Percentiles rank a stretch among this genome's conserved stretches.
Evolutionary conservation across 2,888 invertebrate genomes (phyloP).

Genomic region (Sphecodes monilicornis): DNA sequence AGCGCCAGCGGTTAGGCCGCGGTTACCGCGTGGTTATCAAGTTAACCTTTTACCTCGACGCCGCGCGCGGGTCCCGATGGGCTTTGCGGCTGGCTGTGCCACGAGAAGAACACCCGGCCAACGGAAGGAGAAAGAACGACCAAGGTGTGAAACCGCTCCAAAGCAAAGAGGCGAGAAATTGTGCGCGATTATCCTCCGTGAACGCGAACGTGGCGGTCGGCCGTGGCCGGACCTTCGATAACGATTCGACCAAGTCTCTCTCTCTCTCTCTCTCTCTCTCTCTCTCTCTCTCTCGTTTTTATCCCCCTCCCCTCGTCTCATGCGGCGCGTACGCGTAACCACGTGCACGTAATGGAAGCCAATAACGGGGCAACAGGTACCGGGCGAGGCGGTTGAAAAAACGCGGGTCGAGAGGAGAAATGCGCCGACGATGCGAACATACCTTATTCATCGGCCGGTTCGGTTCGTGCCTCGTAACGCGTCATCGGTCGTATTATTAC

Average conservation of each 20-base stretch:
- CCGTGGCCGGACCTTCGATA: conserved; percentile 72
- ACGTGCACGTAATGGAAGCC: conserved; percentile 50
- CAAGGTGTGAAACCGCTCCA: conserved; percentile 84
- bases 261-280: background rate
- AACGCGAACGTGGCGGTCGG: conserved; percentile 69
- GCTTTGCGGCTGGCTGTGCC: conserved; percentile 63
- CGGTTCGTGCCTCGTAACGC: conserved; percentile 72
- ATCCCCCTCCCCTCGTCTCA: background rate
- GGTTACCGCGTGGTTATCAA: conserved; percentile 83
- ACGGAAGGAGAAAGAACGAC: conserved; percentile 54
- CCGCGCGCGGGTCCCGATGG: conserved; percentile 65
- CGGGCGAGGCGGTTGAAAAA: conserved; percentile 36
- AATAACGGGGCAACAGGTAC: conserved; percentile 65
- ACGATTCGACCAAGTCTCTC: conserved; percentile 76
- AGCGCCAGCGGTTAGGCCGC: conserved; percentile 72
- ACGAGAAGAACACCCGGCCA: conserved; percentile 24
- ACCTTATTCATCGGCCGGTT: conserved; percentile 66
- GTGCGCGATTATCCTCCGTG: conserved; percentile 82
- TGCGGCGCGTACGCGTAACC: conserved; percentile 35
- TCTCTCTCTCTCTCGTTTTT: background rate
- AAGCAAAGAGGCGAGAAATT: conserved; percentile 84
- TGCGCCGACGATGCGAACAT: conserved; percentile 39
- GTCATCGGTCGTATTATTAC: conserved; percentile 70
- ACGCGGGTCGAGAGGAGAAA: background rate
- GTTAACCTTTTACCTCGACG: conserved; percentile 83